Conservation (phyloP, 2,113 vertebrate genomes). For the Laterallus jamaicensis region DNA sequence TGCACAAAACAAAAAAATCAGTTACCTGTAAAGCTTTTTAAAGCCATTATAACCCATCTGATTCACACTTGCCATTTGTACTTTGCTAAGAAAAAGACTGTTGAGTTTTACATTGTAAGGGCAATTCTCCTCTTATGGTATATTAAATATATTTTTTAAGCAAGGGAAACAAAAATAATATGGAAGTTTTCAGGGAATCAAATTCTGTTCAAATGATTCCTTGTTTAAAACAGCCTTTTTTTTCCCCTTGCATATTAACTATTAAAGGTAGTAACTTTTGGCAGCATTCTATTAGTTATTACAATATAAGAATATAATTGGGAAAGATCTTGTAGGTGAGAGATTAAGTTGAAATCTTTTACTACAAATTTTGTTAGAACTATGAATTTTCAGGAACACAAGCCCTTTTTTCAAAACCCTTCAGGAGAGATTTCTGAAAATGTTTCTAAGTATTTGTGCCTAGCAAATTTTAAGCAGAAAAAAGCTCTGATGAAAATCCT, state of each 20-base stretch:
- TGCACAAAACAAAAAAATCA: neutral
- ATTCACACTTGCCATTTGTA: neutral
- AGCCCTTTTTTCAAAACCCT: neutral
- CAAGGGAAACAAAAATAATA: neutral
- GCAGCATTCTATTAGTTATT: neutral
- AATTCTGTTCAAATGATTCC: neutral
- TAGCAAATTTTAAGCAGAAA: neutral
- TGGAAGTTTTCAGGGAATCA: neutral
- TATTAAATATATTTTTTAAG: neutral
- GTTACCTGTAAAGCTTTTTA: neutral
- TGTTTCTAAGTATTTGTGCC: neutral
- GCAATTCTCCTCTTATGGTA: neutral
- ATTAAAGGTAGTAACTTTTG: neutral
- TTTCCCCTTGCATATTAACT: fast-evolving
- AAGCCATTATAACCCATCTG: neutral
- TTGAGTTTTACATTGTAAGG: neutral
- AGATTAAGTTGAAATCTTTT: neutral
- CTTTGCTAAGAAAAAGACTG: neutral
- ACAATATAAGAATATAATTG: neutral
- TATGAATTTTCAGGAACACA: neutral
- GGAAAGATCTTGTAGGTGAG: neutral
- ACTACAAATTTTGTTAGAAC: neutral
- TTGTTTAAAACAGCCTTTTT: neutral
- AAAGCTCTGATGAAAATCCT: neutral
- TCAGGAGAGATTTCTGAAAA: neutral